Conservation (phyloP, 2,888 invertebrate species). For the Caenorhabditis doughertyi region DNA sequence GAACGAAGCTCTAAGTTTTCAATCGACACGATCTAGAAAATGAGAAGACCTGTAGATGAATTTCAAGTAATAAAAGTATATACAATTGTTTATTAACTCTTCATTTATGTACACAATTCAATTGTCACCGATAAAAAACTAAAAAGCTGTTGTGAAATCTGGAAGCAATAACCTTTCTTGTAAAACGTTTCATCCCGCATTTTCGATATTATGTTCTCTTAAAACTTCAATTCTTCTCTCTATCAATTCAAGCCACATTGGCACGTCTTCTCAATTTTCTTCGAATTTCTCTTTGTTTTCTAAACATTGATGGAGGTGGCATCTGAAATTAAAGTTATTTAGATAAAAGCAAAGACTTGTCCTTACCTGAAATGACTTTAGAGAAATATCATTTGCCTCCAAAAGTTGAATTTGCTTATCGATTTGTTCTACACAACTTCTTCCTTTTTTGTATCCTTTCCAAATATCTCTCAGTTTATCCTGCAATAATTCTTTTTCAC, state of each 20-base stretch:
- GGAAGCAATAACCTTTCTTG: constrained; percentile 5
- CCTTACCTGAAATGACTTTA: constrained; percentile 64
- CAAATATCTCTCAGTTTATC: constrained; percentile 62
- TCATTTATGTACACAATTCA: neutral
- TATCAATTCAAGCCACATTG: constrained; percentile 38
- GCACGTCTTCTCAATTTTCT: constrained; percentile 62
- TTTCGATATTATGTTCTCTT: neutral
- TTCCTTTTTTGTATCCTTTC: constrained; percentile 60
- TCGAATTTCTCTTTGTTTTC: constrained; percentile 54
- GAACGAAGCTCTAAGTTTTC: too few species aligned
- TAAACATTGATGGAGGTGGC: constrained; percentile 69
- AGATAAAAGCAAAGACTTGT: neutral
- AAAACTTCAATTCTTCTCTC: neutral
- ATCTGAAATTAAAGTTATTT: constrained; percentile 49
- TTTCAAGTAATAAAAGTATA: constrained; percentile 4
- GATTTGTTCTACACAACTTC: constrained; percentile 62
- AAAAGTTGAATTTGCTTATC: constrained; percentile 67
- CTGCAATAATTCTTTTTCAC: constrained; percentile 47
- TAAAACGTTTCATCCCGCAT: constrained; percentile 49
- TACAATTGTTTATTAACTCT: constrained; percentile 7
- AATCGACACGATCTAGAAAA: too few species aligned
- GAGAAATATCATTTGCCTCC: constrained; percentile 63
- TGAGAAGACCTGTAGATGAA: too few species aligned
- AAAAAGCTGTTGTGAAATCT: constrained; percentile 1
- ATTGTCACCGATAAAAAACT: constrained; percentile 23